Base-by-base conservation (phyloP, 2,797 vertebrate genomes). In the Orientallactaga sibirica region DNA sequence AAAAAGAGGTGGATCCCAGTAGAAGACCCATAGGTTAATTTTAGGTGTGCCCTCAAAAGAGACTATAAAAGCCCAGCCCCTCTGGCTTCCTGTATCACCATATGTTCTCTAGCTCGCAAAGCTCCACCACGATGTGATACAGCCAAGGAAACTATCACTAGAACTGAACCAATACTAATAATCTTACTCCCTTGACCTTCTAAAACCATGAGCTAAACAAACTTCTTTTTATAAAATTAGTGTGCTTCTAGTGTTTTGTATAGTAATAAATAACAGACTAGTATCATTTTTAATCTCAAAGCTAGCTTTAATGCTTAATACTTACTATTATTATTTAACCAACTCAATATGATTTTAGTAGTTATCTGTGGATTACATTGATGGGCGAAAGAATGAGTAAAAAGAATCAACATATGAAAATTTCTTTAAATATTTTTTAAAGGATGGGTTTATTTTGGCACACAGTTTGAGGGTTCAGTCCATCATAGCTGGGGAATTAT, bases 231-330 rank as follows among this genome's bases (percentile, higher is more conserved):
- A 52, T 10, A 82, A 20, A 75, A 33, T 20, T 83, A n/a, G 62
- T 5, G 16, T 29, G 67, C 55, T 86, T 80, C 25, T 19, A 4
- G 58, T 74, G 52, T 80, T 80, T 74, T 87, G 68, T 87, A 41
- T 6, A 87, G 18, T 25, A 74, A n/a, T 58, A 6, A 7, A 67
- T 74, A 81, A 43, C 25, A 89, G 83, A 86, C 29, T 48, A 48
- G 43, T 5, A 48, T 82, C 24, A 70, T 24, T 74, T 61, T 79
- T 86, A 77, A 88, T n/a, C 43, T 77, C 33, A 90, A 87, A 93
- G 19, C 77, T 61, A 86, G 41, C 27, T 87, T 94, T 84, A 77
- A 74, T 77, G 76, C 84, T 95, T 88, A 85, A 87, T 73, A 58
- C 73, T 95, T 92, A 88, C 48, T 66, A 2, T 64, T 86, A 14